phyloP scores from a whole-genome alignment of 2,888 invertebrate genomes.

The Yponomeuta plumbellus region DNA sequence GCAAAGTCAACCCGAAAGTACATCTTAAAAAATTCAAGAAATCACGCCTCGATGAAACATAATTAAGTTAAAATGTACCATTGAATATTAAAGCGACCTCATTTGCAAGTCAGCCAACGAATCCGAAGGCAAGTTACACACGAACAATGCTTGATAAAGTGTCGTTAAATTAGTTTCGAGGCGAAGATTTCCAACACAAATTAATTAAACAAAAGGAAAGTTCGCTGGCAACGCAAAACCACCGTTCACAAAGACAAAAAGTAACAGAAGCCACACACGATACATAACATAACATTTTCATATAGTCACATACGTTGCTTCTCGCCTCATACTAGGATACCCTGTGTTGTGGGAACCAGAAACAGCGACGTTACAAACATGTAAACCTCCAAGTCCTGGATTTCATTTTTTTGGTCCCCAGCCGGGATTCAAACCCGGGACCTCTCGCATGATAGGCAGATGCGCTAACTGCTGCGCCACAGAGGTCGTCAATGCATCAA shows the following conservation, averaged over 20 bases:
- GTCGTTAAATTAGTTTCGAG: slow-evolving; percentile 16
- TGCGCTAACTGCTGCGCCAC: too few relatives aligned
- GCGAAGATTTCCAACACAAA: slow-evolving; percentile 28
- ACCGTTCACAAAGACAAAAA: not conserved
- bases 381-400: too few relatives aligned
- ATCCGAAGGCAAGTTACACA: not conserved
- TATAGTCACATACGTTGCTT: too few relatives aligned
- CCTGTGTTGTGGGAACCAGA: too few relatives aligned
- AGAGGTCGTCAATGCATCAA: too few relatives aligned
- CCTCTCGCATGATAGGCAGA: too few relatives aligned
- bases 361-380: too few relatives aligned
- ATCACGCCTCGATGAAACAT: not conserved
- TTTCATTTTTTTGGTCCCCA: too few relatives aligned
- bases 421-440: too few relatives aligned
- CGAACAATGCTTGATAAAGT: slow-evolving; percentile 18
- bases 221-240: slow-evolving; percentile 35
- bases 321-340: too few relatives aligned
- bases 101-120: not conserved
- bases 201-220: slow-evolving; percentile 42
- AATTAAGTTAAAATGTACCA: not conserved
- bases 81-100: not conserved
- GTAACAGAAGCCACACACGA: not conserved
- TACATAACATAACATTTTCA: too few relatives aligned
- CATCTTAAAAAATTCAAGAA: not conserved
- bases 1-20: not conserved